Evolutionary conservation across 2,113 vertebrate genomes (phyloP).

Genomic region (Orycteropus afer): DNA sequence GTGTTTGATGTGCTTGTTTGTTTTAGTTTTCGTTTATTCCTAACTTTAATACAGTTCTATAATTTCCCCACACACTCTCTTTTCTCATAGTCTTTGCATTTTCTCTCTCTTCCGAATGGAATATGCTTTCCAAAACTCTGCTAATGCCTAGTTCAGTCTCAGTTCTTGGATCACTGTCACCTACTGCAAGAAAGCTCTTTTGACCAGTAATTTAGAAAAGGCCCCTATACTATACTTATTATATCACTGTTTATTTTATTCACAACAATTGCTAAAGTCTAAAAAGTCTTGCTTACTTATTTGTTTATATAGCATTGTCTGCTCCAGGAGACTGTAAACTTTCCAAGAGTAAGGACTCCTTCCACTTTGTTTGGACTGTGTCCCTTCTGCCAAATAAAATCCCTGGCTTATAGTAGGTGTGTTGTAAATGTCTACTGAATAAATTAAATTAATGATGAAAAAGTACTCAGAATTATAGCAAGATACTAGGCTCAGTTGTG

Average conservation of each 20-base stretch:
- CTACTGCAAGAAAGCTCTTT: not conserved
- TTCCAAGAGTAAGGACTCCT: not conserved
- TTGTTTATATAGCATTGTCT: not conserved
- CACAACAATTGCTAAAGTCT: not conserved
- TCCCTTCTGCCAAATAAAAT: not conserved
- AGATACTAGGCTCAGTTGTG: not conserved
- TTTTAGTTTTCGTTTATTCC: not conserved
- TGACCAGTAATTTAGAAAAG: not conserved
- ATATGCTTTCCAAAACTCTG: not conserved
- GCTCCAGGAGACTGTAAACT: not conserved
- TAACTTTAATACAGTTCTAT: not conserved
- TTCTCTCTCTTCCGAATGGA: not conserved
- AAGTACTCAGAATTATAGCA: not conserved
- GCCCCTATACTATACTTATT: not conserved
- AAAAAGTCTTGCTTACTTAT: not conserved
- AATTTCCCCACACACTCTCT: not conserved
- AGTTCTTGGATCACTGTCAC: not conserved
- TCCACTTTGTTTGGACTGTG: not conserved
- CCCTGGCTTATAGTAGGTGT: rapidly evolving
- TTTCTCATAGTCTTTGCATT: not conserved
- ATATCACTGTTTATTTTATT: not conserved
- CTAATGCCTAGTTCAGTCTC: not conserved
- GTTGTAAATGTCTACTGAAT: not conserved
- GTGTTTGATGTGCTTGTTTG: no score
- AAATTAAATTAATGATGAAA: not conserved